A percentile compares a stretch with the other conserved stretches of the same genome.
Evolutionary conservation across 1,140 invertebrate species (phyloP).

Genomic region (Drosophila novamexicana): DNA sequence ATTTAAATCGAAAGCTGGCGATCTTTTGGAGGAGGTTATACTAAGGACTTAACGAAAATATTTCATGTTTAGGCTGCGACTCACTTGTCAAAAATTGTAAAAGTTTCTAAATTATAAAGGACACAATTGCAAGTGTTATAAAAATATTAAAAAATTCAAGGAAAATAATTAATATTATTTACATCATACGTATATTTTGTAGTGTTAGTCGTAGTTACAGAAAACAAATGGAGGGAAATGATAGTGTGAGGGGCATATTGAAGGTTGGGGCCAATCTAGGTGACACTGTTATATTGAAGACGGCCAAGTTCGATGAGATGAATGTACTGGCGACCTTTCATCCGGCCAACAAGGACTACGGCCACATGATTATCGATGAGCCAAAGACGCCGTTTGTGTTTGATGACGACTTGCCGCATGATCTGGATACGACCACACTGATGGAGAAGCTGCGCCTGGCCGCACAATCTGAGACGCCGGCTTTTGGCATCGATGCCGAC

Average conservation of each 20-base stretch:
- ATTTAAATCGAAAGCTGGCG: too few relatives aligned
- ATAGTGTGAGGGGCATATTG: constrained; percentile 43
- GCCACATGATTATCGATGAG: constrained; percentile 99
- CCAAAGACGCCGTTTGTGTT: constrained; percentile 95
- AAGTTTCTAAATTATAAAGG: neutral
- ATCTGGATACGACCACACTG: constrained; percentile 90
- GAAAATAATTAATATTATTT: neutral
- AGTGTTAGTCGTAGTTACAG: neutral
- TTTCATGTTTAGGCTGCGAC: too few relatives aligned
- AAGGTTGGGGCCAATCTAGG: constrained; percentile 5
- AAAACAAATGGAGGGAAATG: constrained; percentile 6
- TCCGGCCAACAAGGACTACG: constrained; percentile 90
- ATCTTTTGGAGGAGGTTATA: too few relatives aligned
- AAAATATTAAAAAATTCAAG: neutral
- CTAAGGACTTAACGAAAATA: too few relatives aligned
- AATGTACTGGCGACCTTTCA: constrained; percentile 71
- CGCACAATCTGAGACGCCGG: constrained; percentile 47
- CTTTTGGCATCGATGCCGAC: constrained; percentile 63
- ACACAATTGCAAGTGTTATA: neutral
- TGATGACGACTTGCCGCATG: constrained; percentile 88
- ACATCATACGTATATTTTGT: neutral
- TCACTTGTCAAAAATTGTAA: too few relatives aligned
- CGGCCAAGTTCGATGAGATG: constrained; percentile 68
- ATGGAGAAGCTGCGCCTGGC: constrained; percentile 87
- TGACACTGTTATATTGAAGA: constrained; percentile 3